Percentiles rank a stretch among this genome's conserved stretches.
Evolutionary conservation across 2,888 invertebrate species (phyloP).

Genomic region (Phlogophora meticulosa): DNA sequence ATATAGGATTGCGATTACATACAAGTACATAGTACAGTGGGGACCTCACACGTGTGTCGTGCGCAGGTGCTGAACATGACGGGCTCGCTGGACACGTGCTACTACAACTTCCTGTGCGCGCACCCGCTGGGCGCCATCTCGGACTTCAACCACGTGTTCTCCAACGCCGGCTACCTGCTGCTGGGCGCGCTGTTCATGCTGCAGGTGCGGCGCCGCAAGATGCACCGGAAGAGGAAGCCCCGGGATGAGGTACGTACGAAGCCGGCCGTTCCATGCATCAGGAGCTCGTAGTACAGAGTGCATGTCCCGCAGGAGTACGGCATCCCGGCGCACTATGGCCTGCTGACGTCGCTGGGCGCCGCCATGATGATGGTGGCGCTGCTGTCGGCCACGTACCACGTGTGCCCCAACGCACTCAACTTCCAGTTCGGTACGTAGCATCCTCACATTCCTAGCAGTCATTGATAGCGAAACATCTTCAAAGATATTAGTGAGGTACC

Average conservation of each 20-base stretch:
- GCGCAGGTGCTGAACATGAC: constrained; percentile 93
- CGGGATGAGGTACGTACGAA: constrained; percentile 75
- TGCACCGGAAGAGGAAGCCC: constrained; percentile 71
- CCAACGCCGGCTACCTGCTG: constrained; percentile 96
- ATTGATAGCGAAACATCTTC: too few relatives aligned
- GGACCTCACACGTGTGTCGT: too few relatives aligned
- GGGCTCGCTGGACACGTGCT: constrained; percentile 97
- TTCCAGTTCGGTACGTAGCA: constrained; percentile 95
- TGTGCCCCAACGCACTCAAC: constrained; percentile 97
- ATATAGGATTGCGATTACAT: too few relatives aligned
- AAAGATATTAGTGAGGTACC: too few relatives aligned
- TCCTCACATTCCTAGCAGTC: too few relatives aligned
- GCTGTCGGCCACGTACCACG: constrained; percentile 96
- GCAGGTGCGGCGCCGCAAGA: constrained; percentile 90
- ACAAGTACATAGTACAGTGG: too few relatives aligned
- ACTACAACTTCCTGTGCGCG: constrained; percentile 97
- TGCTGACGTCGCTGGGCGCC: constrained; percentile 96
- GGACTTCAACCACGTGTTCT: constrained; percentile 97
- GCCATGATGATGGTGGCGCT: constrained; percentile 97
- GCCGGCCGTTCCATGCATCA: too few relatives aligned
- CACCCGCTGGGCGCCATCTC: constrained; percentile 94
- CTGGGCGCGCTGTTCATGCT: constrained; percentile 95
- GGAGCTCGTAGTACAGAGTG: too few relatives aligned
- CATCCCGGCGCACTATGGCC: constrained; percentile 95
- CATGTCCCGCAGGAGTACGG: constrained; percentile 93